phyloP scores from a whole-genome alignment of 2,113 vertebrate species.

The Rhineura floridana region DNA sequence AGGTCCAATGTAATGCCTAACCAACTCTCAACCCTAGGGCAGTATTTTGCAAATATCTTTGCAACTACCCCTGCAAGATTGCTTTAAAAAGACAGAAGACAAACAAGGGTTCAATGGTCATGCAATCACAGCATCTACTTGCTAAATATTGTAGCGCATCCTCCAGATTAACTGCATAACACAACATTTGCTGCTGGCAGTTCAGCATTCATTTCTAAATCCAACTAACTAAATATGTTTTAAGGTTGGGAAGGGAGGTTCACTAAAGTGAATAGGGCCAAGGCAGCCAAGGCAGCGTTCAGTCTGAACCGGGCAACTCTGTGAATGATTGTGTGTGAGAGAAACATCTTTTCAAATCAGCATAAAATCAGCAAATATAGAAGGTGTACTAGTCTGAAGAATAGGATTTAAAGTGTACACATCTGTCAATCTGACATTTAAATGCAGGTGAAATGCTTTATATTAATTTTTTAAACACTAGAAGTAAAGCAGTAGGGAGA shows the following conservation, averaged over 20 bases:
- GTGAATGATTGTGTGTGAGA: too few relatives aligned
- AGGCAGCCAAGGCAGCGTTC: too few relatives aligned
- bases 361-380: background rate
- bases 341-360: background rate
- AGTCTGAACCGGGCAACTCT: background rate
- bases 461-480: background rate
- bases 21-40: background rate
- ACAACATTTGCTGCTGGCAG: too few relatives aligned
- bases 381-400: background rate
- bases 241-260: too few relatives aligned
- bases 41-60: conserved; percentile 2
- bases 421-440: background rate
- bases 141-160: background rate
- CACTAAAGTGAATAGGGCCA: too few relatives aligned
- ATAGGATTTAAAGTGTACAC: background rate
- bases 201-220: too few relatives aligned
- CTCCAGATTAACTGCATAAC: background rate
- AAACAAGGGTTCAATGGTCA: background rate
- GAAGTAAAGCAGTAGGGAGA: background rate
- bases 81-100: background rate
- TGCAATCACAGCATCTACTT: background rate
- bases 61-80: background rate
- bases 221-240: too few relatives aligned
- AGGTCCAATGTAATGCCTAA: background rate
- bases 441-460: background rate